Percentiles rank a stretch among this genome's conserved stretches.
phyloP scores from a whole-genome alignment of 2,797 vertebrate genomes.

The Epinephelus coioides region DNA sequence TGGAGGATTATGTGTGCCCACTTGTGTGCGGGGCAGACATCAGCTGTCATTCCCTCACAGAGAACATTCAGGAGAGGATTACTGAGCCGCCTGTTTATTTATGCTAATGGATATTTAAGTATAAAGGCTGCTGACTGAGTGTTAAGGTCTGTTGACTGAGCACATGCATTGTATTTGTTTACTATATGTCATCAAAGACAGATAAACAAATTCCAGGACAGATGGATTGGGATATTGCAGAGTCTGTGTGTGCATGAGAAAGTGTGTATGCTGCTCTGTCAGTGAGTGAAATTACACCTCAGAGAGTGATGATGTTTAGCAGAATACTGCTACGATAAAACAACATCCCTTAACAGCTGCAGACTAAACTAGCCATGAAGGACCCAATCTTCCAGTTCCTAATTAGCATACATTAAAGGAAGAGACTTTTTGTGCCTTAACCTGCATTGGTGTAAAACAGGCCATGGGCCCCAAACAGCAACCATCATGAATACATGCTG shows the following conservation, averaged over 20 bases:
- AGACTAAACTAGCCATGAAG: background rate
- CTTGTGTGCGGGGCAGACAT: conserved; percentile 24
- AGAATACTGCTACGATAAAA: background rate
- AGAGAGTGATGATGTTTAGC: background rate
- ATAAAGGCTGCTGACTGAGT: background rate
- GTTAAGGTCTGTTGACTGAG: background rate
- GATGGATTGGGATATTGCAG: conserved; percentile 24
- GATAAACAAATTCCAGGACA: conserved; percentile 25
- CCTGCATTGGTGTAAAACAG: background rate
- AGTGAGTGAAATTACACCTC: conserved; percentile 12
- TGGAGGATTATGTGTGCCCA: conserved; percentile 39
- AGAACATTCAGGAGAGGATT: background rate
- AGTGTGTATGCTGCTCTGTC: background rate
- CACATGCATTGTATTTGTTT: conserved; percentile 12
- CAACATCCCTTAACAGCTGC: conserved; percentile 5
- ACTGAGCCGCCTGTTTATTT: background rate
- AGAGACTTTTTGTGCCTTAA: background rate
- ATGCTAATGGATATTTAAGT: background rate
- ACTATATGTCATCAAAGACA: background rate
- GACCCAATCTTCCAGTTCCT: background rate
- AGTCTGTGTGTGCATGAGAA: background rate
- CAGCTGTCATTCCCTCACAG: conserved; percentile 2
- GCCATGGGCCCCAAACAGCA: background rate
- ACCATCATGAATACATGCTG: background rate
- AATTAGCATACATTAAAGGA: background rate